Conservation (phyloP, 2,113 vertebrate genomes). For the Drymodes brunneopygia region DNA sequence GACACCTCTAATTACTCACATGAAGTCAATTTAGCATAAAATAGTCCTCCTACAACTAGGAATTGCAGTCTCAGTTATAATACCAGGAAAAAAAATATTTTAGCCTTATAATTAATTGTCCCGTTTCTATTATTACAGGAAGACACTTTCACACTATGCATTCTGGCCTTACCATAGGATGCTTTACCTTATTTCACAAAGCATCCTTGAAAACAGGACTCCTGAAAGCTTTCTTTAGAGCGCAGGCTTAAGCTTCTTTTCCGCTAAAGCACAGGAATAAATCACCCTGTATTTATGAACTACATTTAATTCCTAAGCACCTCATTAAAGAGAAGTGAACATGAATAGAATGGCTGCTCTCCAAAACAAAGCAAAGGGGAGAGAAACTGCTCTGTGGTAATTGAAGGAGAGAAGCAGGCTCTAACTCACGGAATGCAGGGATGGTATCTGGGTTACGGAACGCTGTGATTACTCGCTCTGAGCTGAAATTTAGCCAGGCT, state of each 20-base stretch:
- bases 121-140: neutral
- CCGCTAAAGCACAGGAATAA: constrained; percentile 21
- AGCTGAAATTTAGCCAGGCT: constrained; percentile 10
- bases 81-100: neutral
- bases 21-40: neutral
- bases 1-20: neutral
- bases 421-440: neutral
- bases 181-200: neutral
- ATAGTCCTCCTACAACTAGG: neutral
- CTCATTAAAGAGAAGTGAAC: constrained; percentile 44
- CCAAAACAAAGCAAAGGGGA: constrained; percentile 40
- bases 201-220: neutral
- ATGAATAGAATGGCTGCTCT: constrained; percentile 39
- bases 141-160: neutral
- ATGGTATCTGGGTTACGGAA: neutral
- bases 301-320: constrained; percentile 48
- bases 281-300: constrained; percentile 54
- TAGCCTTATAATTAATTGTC: neutral
- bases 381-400: constrained; percentile 17
- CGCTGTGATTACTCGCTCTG: neutral
- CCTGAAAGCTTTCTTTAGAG: constrained; percentile 4
- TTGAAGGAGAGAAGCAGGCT: constrained; percentile 7
- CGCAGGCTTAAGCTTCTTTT: constrained; percentile 22
- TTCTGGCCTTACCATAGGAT: neutral
- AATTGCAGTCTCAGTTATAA: neutral